phyloP scores from a whole-genome alignment of 2,113 vertebrate genomes.

The Mugil cephalus region DNA sequence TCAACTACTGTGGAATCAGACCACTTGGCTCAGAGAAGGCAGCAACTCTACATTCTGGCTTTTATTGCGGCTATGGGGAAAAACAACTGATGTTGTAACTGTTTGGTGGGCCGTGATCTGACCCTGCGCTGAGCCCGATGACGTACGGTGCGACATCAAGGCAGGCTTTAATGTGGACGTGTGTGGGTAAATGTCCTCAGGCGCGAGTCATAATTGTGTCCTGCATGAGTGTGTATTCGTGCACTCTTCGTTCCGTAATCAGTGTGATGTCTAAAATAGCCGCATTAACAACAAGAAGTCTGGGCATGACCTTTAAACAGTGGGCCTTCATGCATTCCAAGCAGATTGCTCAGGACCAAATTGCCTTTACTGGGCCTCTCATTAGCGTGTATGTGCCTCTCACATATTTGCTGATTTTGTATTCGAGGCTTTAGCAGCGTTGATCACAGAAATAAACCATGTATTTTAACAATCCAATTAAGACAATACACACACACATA shows the following conservation, averaged over 20 bases:
- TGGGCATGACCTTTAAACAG: constrained; percentile 30
- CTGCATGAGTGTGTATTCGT: not conserved
- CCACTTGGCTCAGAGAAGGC: not conserved
- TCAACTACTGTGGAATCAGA: constrained; percentile 10
- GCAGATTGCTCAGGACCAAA: constrained; percentile 17
- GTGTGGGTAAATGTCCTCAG: constrained; percentile 1
- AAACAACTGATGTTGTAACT: constrained; percentile 28
- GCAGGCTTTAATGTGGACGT: constrained; percentile 12
- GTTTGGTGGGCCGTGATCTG: constrained; percentile 17
- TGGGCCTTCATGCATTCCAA: constrained; percentile 21
- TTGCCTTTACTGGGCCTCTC: not conserved
- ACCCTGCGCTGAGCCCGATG: constrained; percentile 8
- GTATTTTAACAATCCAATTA: not conserved
- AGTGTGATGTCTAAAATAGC: constrained; percentile 14
- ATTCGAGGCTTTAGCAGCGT: not conserved
- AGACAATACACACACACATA: not conserved
- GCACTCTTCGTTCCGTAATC: not conserved
- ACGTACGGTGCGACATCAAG: constrained; percentile 6
- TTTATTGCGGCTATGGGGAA: constrained; percentile 22
- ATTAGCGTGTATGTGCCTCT: constrained; percentile 11
- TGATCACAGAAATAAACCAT: not conserved
- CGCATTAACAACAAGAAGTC: constrained; percentile 15
- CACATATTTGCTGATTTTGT: not conserved
- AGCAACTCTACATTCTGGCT: not conserved
- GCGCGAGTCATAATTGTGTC: constrained; percentile 6